Conservation (phyloP, 2,113 vertebrate genomes). For the Callorhinus ursinus region DNA sequence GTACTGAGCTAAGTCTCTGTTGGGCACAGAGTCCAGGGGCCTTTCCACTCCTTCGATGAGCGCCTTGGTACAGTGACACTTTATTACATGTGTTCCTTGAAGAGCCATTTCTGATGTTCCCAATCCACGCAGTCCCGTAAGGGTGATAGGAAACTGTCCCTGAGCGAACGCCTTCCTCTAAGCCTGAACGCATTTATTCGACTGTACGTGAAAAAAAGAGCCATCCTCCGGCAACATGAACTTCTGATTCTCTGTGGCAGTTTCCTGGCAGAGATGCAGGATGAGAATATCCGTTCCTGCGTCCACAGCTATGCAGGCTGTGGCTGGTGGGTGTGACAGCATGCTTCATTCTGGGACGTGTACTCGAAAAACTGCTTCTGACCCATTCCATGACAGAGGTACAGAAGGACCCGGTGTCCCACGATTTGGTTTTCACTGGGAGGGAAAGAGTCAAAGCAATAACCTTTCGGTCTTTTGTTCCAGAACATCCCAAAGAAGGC, state of each 20-base stretch:
- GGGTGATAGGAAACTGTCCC: conserved; percentile 86
- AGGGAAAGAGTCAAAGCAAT: conserved; percentile 97
- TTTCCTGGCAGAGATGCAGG: conserved; percentile 88
- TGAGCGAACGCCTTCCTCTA: conserved; percentile 76
- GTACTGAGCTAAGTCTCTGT: neutral
- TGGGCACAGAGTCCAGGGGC: neutral
- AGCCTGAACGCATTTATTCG: conserved; percentile 92
- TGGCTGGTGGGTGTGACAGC: conserved; percentile 92
- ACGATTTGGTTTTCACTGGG: conserved; percentile 85
- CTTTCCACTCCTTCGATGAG: neutral
- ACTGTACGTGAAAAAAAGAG: conserved; percentile 89
- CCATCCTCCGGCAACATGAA: conserved; percentile 94
- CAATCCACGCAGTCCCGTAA: conserved; percentile 89
- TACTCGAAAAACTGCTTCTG: conserved; percentile 99
- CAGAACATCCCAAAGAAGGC: conserved; percentile 80
- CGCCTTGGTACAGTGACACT: neutral
- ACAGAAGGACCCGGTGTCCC: conserved; percentile 92
- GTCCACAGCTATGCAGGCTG: conserved; percentile 89
- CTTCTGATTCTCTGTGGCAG: conserved; percentile 90
- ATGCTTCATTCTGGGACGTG: conserved; percentile 90
- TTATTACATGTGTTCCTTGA: conserved; percentile 88
- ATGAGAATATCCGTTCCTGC: conserved; percentile 87
- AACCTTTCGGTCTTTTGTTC: conserved; percentile 89
- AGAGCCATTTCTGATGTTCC: conserved; percentile 93
- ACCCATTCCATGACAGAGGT: conserved; percentile 96